Conservation (phyloP, 2,797 vertebrate species). For the Arrhamphus sclerolepis region DNA sequence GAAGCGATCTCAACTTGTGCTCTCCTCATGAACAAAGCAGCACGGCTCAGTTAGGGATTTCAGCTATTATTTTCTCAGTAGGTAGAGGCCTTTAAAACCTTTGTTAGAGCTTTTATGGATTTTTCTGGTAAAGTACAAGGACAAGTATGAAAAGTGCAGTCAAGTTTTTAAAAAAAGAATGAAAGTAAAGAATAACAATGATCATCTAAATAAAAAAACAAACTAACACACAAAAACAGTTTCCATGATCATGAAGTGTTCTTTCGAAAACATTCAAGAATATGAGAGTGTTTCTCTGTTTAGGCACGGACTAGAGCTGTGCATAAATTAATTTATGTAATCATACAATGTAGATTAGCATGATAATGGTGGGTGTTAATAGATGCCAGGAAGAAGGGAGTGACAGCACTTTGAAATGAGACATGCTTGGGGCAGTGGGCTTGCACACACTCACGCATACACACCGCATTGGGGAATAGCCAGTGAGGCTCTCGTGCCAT, state of each 20-base stretch:
- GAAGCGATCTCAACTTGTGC: slow-evolving; percentile 64
- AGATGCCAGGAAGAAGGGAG: slow-evolving; percentile 98
- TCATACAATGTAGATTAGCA: slow-evolving; percentile 99
- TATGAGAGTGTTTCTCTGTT: slow-evolving; percentile 81
- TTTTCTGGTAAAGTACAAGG: slow-evolving; percentile 49
- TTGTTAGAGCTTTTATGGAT: slow-evolving; percentile 31
- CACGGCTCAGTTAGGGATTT: slow-evolving; percentile 53
- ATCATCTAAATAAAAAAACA: too few relatives aligned
- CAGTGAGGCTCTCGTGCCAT: slow-evolving; percentile 78
- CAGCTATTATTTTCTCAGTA: slow-evolving; percentile 70
- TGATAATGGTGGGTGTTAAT: slow-evolving; percentile 99
- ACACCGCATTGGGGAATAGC: slow-evolving; percentile 82
- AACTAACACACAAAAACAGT: too few relatives aligned
- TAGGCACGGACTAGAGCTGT: slow-evolving; percentile 91
- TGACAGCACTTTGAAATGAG: slow-evolving; percentile 98
- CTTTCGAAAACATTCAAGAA: slow-evolving; percentile 76
- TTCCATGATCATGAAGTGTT: slow-evolving; percentile 43
- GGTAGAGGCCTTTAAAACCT: slow-evolving; percentile 54
- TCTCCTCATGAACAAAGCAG: slow-evolving; percentile 67
- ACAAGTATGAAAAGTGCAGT: slow-evolving; percentile 44
- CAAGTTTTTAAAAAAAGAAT: slow-evolving; percentile 25
- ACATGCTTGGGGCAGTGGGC: slow-evolving; percentile 92
- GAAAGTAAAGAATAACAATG: slow-evolving; percentile 29
- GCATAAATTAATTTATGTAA: slow-evolving; percentile 99
- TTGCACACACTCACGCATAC: slow-evolving; percentile 73